A percentile compares a stretch with the other conserved stretches of the same genome.
Evolutionary conservation across 2,797 vertebrate genomes (phyloP).

Genomic region (Bradypus variegatus): DNA sequence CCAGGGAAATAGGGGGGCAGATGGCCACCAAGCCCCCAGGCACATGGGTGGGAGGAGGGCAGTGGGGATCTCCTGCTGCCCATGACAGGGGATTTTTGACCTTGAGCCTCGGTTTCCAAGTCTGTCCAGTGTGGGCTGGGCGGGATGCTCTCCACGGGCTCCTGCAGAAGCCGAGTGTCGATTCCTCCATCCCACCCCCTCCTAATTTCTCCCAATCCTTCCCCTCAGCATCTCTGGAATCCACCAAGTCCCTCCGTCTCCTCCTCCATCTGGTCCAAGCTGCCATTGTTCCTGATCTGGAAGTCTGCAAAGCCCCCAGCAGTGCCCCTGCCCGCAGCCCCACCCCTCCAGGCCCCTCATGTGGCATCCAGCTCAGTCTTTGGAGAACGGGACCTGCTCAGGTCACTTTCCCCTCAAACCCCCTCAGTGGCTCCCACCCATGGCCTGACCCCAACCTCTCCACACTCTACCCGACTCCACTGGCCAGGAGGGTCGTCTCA

Average conservation of each 20-base stretch:
- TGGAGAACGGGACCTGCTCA: background rate
- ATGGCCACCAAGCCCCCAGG: background rate
- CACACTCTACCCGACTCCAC: background rate
- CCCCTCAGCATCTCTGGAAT: background rate
- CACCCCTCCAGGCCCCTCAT: background rate
- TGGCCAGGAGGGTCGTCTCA: background rate
- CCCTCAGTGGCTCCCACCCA: background rate
- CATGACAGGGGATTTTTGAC: background rate
- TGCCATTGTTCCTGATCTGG: background rate
- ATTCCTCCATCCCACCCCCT: background rate
- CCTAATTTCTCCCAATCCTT: background rate
- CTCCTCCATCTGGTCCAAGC: background rate
- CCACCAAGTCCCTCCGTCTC: background rate
- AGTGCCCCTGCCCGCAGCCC: background rate
- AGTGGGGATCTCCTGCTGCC: background rate
- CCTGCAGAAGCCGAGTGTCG: background rate
- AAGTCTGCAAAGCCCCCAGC: background rate
- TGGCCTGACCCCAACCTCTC: background rate
- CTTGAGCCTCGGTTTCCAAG: background rate
- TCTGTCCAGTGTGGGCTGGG: background rate
- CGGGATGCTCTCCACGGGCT: background rate
- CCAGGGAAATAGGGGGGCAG: background rate
- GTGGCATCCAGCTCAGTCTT: background rate
- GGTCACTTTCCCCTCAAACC: background rate
- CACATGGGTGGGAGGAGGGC: background rate